These are phyloP conservation scores for Cnemophilus loriae DNA, from an alignment of 2,113 vertebrate species.

Conservation along the genomic window DNA sequence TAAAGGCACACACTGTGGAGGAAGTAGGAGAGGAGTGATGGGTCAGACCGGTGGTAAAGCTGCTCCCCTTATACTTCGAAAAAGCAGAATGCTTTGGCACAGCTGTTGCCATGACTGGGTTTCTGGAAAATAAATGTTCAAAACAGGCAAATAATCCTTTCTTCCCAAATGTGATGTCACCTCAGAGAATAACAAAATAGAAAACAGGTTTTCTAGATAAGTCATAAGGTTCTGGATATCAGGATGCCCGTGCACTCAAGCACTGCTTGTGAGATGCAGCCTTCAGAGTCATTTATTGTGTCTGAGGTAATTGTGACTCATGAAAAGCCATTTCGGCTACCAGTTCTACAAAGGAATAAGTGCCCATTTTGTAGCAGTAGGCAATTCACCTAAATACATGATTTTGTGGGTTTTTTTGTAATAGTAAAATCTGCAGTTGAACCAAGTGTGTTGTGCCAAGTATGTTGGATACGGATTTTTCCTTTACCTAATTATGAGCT, in stretches of 20 bases:
- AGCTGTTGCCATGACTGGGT: not conserved
- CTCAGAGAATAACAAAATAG: not conserved
- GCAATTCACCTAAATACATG: not conserved
- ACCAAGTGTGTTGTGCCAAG: rapidly evolving
- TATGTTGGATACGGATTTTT: not conserved
- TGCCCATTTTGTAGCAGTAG: not conserved
- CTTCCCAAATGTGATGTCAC: not conserved
- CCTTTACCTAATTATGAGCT: not conserved
- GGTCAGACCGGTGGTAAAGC: not conserved
- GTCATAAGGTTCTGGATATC: not conserved
- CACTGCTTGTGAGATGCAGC: not conserved
- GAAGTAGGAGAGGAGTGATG: not conserved
- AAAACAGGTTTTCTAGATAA: not conserved
- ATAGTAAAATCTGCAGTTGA: not conserved
- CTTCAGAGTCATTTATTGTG: not conserved
- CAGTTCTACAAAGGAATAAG: not conserved
- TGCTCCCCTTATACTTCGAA: not conserved
- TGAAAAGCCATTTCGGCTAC: not conserved
- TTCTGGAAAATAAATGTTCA: not conserved
- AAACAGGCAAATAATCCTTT: not conserved
- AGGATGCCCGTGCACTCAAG: not conserved
- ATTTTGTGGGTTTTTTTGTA: not conserved
- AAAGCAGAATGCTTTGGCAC: not conserved
- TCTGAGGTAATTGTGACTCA: not conserved
- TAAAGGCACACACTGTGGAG: not conserved